Conservation (phyloP, 2,113 vertebrate species). For the Irena cyanogastra region DNA sequence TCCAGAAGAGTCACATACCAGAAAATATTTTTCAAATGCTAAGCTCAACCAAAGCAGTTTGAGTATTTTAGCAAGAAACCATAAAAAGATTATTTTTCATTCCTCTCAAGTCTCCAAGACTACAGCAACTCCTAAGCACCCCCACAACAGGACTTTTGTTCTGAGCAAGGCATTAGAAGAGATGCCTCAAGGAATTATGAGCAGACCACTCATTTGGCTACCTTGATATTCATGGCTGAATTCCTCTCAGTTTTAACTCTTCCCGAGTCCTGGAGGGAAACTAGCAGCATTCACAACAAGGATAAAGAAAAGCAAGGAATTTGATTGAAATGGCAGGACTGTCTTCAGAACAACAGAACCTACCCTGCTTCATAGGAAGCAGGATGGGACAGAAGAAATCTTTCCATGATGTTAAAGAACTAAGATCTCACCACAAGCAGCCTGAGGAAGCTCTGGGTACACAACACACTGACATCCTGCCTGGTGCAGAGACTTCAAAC, state of each 20-base stretch:
- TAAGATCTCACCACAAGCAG: neutral
- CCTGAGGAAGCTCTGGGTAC: neutral
- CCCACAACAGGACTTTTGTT: conserved; percentile 31
- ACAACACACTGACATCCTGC: neutral
- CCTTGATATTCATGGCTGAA: conserved; percentile 31
- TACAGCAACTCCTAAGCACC: conserved; percentile 17
- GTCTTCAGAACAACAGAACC: neutral
- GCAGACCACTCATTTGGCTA: conserved; percentile 2
- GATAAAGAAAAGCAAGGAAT: neutral
- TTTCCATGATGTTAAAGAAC: neutral
- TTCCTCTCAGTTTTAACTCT: conserved; percentile 1
- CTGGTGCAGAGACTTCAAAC: neutral
- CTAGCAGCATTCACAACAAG: neutral
- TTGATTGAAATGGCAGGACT: neutral
- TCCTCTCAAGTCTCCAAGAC: conserved; percentile 34
- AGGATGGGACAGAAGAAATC: neutral
- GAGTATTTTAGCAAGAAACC: conserved; percentile 18
- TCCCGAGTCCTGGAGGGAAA: neutral
- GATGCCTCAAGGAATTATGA: conserved; percentile 29
- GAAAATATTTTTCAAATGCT: neutral
- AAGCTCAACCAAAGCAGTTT: neutral
- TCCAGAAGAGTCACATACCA: neutral
- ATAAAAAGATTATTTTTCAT: conserved; percentile 23
- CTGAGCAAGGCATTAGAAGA: neutral
- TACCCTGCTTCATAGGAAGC: neutral